A percentile compares a stretch with the other conserved stretches of the same genome.
Evolutionary conservation across 1,140 invertebrate species (phyloP).

Genomic region (Plodia interpunctella): DNA sequence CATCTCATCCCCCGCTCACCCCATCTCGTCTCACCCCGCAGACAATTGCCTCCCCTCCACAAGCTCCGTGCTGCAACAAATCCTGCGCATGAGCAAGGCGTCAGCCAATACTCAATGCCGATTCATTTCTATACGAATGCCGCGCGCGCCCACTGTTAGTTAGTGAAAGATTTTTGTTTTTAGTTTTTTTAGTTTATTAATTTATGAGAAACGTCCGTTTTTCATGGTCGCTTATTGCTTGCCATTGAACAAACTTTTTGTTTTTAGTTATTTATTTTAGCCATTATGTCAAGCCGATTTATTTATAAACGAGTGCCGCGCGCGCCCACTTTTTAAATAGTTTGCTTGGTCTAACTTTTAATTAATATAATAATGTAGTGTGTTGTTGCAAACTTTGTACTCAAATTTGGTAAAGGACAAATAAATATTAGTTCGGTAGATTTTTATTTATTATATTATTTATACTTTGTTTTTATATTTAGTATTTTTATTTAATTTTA

Average conservation of each 20-base stretch:
- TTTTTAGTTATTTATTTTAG: too few species aligned
- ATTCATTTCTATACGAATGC: slow-evolving; percentile 19
- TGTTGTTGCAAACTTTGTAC: too few species aligned
- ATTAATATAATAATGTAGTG: too few species aligned
- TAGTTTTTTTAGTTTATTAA: not conserved
- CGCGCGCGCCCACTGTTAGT: slow-evolving; percentile 30
- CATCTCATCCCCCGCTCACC: not conserved
- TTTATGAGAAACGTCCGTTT: not conserved
- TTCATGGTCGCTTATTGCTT: not conserved
- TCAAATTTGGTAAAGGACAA: too few species aligned
- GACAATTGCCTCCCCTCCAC: slow-evolving; percentile 16
- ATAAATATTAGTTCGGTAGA: too few species aligned
- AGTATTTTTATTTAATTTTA: not conserved
- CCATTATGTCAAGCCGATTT: too few species aligned
- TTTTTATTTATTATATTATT: too few species aligned
- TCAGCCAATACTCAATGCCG: slow-evolving; percentile 21
- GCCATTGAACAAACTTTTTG: too few species aligned
- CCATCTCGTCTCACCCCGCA: slow-evolving; percentile 9
- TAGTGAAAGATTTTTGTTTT: slow-evolving; percentile 12
- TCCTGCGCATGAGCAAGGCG: slow-evolving; percentile 23
- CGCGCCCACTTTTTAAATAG: too few species aligned
- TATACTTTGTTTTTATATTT: too few species aligned
- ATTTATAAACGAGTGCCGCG: too few species aligned
- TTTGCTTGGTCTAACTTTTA: too few species aligned
- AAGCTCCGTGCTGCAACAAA: slow-evolving; percentile 30